Base-by-base conservation (phyloP, 2,113 vertebrate species). In the Erpornis zantholeuca region DNA sequence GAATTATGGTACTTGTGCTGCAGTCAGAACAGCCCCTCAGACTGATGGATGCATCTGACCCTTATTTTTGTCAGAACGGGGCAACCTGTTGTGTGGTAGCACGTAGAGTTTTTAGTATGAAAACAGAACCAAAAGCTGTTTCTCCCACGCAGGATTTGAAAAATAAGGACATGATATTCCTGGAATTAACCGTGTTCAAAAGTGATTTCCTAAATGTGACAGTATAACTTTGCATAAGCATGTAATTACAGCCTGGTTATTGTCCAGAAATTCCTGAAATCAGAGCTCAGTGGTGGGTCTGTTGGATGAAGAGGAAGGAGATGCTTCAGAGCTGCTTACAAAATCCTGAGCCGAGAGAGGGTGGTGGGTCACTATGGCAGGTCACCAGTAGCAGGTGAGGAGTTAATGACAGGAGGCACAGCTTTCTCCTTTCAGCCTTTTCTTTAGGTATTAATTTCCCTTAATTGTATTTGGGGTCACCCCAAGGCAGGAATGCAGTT, bases 291-390 rank as follows among this genome's bases (percentile, higher is more conserved):
- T 17, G 29, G 4, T 11, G 24, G 7, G 2, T 33, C 25, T 81
- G 42, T 66, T 29, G 14, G 59, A 25, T 49, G 23, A 40, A 31
- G 49, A 38, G 33, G 56, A 22, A 35, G 47, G 68, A 64, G 29
- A 9, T 25, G 24, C 12, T 36, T 65, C 50, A 69, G 53, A 77
- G 28, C 9, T 20, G 22, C 36, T 70, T 31, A 9, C 22, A 22
- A 27, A 45, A 45, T 63, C 36, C 11, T 28, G 38, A 9, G 45
- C 40, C 56, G 42, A 17, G 33, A 20, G 38, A 31, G 23, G 29
- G 20, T 6, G 18, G 22, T 44, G 2, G 5, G 31, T 47, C 1
- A 1, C 23, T 36, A 0, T 12, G 42, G 40, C 35, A 52, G 66
- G 33, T 12, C 38, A 38, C 38, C 38, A 12, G 38, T 73, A 23